Base-by-base conservation (phyloP, 2,888 invertebrate genomes). In the Polymixis flavicincta region DNA sequence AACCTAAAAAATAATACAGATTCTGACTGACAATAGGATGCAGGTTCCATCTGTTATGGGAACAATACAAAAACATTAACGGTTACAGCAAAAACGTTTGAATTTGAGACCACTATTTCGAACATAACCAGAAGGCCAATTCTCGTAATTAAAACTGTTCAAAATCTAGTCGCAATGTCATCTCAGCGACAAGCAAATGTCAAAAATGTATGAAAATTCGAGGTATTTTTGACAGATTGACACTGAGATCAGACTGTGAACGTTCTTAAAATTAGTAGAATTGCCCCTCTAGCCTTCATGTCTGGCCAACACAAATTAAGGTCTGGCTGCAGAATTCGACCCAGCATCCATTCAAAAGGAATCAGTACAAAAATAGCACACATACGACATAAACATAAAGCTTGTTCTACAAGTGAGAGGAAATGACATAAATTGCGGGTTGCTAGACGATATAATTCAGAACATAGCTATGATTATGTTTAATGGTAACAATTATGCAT, bases 401-500 rank as follows among this genome's bases (percentile, higher is more conserved):
- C 55, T 63, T 75, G 48, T 25, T 17, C 66, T 66, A 66, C 50
- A 54, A 22, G 7, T 37, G 14, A 37, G 75, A 75, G 76, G 82
- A 55, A 82, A 82, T 82, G 45, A 76, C 77, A 76, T 55, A 67
- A 72, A 82, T 70, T 48, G 55, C 57, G 32, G 48, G 13, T 42
- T 74, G 54, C 55, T n/a, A 37, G 69, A 85, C 74, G 69, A 78
- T 74, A 72, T 70, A 68, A 74, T 70, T 75, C 52, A 73, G 71
- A 76, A 75, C 65, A 78, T 60, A 65, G 57, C 70, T 64, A 71
- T 74, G 71, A 87, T 83, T 80, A 85, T 65, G 64, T 67, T 59
- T 77, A 71, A 86, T 83, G 74, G 54, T 71, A 81, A 83, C 67
- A 85, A 87, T 85, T 87, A 83, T 77, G 57, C 73, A 75, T 57